Base-by-base conservation (phyloP, 2,888 invertebrate species). In the Andrena chrysosceles region DNA sequence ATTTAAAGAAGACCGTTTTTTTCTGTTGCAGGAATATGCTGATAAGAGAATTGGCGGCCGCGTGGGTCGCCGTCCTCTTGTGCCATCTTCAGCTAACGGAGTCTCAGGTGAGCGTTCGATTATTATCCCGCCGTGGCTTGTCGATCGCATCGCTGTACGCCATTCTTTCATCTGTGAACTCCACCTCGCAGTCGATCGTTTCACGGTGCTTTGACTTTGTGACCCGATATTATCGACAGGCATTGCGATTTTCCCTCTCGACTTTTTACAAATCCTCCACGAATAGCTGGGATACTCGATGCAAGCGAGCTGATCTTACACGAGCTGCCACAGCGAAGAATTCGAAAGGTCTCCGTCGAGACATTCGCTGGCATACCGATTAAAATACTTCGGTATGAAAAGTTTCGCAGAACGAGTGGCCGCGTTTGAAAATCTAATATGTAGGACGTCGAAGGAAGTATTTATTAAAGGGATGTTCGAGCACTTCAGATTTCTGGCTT, bases 21-120 rank as follows among this genome's bases (percentile, higher is more conserved):
- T 91, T 94, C 93, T 95, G 94, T 94, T 95, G 95, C 96, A 96
- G 96, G 95, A 96, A 95, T 94, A 97, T 97, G 96, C 95, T 96
- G 95, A 96, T 96, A 95, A 95, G 96, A 95, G 95, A 96, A 95
- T 94, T 95, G 96, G 95, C 96, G 96, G 94, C 96, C 96, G 94
- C 96, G 69, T 94, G 95, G 96, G 96, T 96, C 96, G 96, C 95
- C 95, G 95, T 95, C 92, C 94, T 96, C 88, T 93, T 96, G 93
- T 95, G 95, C 92, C 95, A 95, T 93, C 93, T 95, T 92, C 95
- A 95, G 92, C 94, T 95, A 93, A 94, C 95, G 89, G 94, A 94
- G 90, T 95, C 96, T 91, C 95, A 96, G 96, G 96, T 96, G 95
- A 95, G 95, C 63, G 42, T 75, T 63, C 68, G 75, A 66, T 79